These are phyloP conservation scores for Phallusia fumigata DNA, from an alignment of 23 tunicate genomes.

Conservation along the genomic window DNA sequence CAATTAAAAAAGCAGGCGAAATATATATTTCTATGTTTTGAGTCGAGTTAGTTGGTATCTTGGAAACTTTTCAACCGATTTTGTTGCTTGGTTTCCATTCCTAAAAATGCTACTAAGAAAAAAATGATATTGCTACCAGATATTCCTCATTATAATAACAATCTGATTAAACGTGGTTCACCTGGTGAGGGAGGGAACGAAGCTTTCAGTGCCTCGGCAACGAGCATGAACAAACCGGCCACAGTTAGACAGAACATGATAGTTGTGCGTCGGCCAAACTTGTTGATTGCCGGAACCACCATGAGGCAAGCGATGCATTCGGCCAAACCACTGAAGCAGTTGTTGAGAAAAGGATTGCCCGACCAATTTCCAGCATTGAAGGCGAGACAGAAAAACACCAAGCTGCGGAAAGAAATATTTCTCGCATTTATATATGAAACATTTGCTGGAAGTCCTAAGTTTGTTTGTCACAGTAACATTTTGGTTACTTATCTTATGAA, in stretches of 20 bases:
- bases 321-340: slow-evolving; percentile 70
- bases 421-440: neutral
- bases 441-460: too few species aligned
- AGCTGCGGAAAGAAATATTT: slow-evolving; percentile 22
- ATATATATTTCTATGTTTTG: too few species aligned
- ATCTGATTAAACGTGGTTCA: too few species aligned
- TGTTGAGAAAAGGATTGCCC: slow-evolving; percentile 61
- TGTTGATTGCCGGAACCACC: slow-evolving; percentile 46
- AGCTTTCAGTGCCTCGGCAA: slow-evolving; percentile 26
- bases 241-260: slow-evolving; percentile 17
- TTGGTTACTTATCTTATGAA: too few species aligned
- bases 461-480: too few species aligned
- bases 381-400: slow-evolving; percentile 63
- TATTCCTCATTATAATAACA: too few species aligned
- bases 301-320: slow-evolving; percentile 57
- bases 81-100: too few species aligned
- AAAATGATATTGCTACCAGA: too few species aligned
- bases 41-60: too few species aligned
- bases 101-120: too few species aligned
- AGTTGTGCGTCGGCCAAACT: slow-evolving; percentile 41
- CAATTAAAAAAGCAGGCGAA: too few species aligned
- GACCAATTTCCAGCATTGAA: slow-evolving; percentile 71
- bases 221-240: slow-evolving; percentile 35
- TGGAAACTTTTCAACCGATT: too few species aligned
- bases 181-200: neutral